Evolutionary conservation across 2,888 invertebrate genomes (phyloP).

Genomic region (Drosophila barbarae): DNA sequence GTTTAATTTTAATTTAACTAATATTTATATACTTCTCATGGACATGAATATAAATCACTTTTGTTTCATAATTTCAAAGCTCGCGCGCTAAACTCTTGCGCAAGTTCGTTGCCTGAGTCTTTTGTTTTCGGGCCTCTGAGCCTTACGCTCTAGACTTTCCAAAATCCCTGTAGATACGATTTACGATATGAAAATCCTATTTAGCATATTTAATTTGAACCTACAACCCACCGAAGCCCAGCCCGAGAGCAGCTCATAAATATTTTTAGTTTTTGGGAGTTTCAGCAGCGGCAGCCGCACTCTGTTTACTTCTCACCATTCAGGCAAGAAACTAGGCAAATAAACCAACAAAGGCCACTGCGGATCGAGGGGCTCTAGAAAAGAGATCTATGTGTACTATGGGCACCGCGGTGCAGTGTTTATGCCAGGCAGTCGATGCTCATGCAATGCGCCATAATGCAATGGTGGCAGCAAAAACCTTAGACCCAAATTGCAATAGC

Average conservation of each 20-base stretch:
- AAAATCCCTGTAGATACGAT: slow-evolving; percentile 13
- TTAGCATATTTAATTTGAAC: slow-evolving; percentile 35
- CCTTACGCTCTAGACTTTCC: background rate
- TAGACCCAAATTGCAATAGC: slow-evolving; percentile 65
- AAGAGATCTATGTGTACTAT: slow-evolving; percentile 23
- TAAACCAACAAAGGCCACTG: slow-evolving; percentile 27
- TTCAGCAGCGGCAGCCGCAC: background rate
- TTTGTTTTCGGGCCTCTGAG: slow-evolving; percentile 36
- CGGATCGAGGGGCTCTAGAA: slow-evolving; percentile 28
- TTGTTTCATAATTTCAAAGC: slow-evolving; percentile 1
- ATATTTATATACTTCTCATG: background rate
- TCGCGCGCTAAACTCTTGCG: background rate
- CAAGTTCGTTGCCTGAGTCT: slow-evolving; percentile 49
- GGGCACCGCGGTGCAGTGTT: slow-evolving; percentile 10
- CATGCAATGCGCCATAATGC: slow-evolving; percentile 60
- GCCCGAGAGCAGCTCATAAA: slow-evolving; percentile 27
- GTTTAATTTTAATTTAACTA: background rate
- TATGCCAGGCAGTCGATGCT: slow-evolving; percentile 47
- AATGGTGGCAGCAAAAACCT: slow-evolving; percentile 44
- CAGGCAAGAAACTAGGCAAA: slow-evolving; percentile 34
- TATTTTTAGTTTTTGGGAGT: slow-evolving; percentile 22
- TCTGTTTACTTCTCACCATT: slow-evolving; percentile 33
- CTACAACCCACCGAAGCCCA: slow-evolving; percentile 9
- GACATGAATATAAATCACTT: background rate
- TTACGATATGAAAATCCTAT: slow-evolving; percentile 29